Base-by-base conservation (phyloP, 2,797 vertebrate species). In the Gastrophryne carolinensis region DNA sequence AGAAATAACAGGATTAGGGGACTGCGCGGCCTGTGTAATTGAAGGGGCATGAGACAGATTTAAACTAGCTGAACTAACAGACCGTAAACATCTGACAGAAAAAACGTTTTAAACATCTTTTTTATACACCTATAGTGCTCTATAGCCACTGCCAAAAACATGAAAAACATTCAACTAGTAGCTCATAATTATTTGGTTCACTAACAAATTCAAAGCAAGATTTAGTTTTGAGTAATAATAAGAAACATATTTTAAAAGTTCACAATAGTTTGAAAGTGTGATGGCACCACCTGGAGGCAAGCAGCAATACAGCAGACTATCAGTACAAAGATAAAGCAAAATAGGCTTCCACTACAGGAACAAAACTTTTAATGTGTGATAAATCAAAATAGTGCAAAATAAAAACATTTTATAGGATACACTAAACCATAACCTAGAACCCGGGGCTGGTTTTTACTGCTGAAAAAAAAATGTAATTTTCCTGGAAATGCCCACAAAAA, bases 241-340 rank as follows among this genome's bases (percentile, higher is more conserved):
- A 17, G 32, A 27, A 56, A 44, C 8, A 12, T 52, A n/a, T 41
- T 34, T 50, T 17, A 30, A 17, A 3, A n/a, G n/a, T n/a, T n/a
- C 19, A 29, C 24, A 50, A 44, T n/a, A 5, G 1, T 62, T 1
- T 26, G 4, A 21, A 44, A 53, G 76, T 54, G 72, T 64, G 15
- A 19, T 7, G 29, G 53, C 17, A 15, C 54, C 63, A 73, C 73
- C 58, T 35, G 54, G 79, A 65, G 60, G 27, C 23, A 8, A 63
- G 30, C 26, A 2, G 2, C 2, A 8, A 17, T 32, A 74, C 17
- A 37, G 32, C 11, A 21, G 49, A 9, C 44, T 47, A 47, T 37
- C 13, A n/a, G n/a, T n/a, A n/a, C n/a, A n/a, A n/a, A n/a, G n/a
- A n/a, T n/a, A n/a, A n/a, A n/a, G n/a, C n/a, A n/a, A n/a, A n/a